phyloP scores from a whole-genome alignment of 2,113 vertebrate genomes.

The Ancistrus triradiatus region DNA sequence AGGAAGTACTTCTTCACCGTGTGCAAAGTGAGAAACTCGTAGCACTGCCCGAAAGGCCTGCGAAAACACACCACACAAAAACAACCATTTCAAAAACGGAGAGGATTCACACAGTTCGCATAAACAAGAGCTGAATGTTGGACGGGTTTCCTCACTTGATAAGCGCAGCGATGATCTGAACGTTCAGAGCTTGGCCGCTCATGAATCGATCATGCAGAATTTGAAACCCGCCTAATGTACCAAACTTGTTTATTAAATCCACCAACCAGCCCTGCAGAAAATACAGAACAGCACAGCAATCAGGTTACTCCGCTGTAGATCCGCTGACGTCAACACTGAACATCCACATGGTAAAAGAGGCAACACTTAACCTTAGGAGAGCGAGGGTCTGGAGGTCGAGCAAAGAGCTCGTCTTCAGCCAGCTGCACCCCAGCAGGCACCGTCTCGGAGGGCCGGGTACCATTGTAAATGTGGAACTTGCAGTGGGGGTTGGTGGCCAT shows the following conservation, averaged over 20 bases:
- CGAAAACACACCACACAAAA: conserved; percentile 20
- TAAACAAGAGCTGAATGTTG: background rate
- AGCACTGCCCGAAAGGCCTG: conserved; percentile 99
- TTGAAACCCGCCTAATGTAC: conserved; percentile 98
- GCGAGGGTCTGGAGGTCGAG: conserved; percentile 94
- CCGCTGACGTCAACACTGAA: background rate
- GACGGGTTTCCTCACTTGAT: conserved; percentile 85
- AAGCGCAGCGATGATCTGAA: conserved; percentile 99
- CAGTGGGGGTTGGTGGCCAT: conserved; percentile 99
- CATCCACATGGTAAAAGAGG: background rate
- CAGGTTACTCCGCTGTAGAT: conserved; percentile 6
- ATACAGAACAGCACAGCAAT: conserved; percentile 4
- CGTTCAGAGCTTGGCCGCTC: conserved; percentile 96
- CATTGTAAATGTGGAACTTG: conserved; percentile 99
- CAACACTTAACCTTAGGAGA: conserved; percentile 84
- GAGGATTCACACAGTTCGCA: background rate
- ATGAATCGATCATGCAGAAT: conserved; percentile 98
- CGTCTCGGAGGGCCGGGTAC: conserved; percentile 96
- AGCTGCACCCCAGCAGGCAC: conserved; percentile 93
- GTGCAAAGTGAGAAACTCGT: conserved; percentile 97
- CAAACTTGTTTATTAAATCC: conserved; percentile 99
- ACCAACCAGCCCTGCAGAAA: conserved; percentile 91
- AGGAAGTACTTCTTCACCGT: conserved; percentile 99
- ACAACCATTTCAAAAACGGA: background rate
- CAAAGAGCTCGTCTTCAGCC: conserved; percentile 94